Evolutionary conservation across 2,888 invertebrate genomes (phyloP).

Genomic region (Acanthococcus lagerstroemiae): DNA sequence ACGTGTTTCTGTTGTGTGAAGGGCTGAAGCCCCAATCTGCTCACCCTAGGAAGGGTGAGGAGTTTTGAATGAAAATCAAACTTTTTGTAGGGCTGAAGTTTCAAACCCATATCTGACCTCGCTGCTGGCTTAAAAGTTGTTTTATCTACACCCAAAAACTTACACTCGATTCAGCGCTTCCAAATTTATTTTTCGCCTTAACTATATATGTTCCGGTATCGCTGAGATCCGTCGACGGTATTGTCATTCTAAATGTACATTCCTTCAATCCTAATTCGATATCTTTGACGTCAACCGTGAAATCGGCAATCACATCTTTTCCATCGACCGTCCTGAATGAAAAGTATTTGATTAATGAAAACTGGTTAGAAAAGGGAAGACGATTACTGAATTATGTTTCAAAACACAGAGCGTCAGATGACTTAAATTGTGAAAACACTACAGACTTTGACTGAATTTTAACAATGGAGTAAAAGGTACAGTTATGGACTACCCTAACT

Average conservation of each 20-base stretch:
- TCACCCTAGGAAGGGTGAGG: not conserved
- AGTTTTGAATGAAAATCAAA: no score
- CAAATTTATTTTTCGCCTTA: slow-evolving; percentile 69
- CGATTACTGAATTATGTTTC: no score
- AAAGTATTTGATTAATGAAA: no score
- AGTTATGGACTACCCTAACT: no score
- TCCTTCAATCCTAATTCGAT: slow-evolving; percentile 68
- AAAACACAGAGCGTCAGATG: no score
- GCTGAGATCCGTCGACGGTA: slow-evolving; percentile 61
- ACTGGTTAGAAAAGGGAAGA: no score
- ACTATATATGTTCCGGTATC: slow-evolving; percentile 77
- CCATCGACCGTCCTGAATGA: slow-evolving; percentile 67
- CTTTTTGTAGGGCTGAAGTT: no score
- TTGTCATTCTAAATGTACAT: slow-evolving; percentile 65
- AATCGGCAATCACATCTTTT: slow-evolving; percentile 55
- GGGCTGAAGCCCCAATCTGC: not conserved
- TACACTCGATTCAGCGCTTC: slow-evolving; percentile 59
- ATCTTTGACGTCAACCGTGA: slow-evolving; percentile 54
- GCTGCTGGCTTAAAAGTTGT: no score
- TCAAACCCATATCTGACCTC: no score
- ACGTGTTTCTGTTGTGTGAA: not conserved
- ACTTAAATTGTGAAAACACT: no score
- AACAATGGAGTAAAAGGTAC: no score
- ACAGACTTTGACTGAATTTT: no score
- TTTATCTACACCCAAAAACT: slow-evolving; percentile 37